Conservation (phyloP, 2,797 vertebrate genomes). For the Taeniopygia guttata region DNA sequence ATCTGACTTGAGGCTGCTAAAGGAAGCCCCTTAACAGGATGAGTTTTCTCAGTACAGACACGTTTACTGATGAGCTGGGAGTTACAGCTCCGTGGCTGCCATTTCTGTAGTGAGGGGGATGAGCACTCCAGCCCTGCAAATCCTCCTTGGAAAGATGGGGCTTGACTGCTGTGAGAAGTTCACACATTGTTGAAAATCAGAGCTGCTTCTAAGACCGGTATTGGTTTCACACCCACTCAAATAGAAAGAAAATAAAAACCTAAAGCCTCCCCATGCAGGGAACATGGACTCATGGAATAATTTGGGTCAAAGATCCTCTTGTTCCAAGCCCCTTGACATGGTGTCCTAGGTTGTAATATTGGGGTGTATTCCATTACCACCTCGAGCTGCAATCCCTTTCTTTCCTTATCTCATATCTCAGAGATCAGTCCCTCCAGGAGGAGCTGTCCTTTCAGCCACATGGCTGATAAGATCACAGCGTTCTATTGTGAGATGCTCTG, state of each 20-base stretch:
- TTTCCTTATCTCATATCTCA: too few relatives aligned
- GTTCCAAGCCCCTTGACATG: rapidly evolving
- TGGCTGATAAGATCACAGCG: too few relatives aligned
- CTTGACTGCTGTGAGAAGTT: background rate
- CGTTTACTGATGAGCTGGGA: background rate
- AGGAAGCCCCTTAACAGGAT: background rate
- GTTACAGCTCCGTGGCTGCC: background rate
- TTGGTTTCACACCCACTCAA: background rate
- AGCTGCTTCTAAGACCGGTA: background rate
- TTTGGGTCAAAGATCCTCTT: background rate
- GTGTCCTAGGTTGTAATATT: too few relatives aligned
- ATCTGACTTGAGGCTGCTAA: background rate
- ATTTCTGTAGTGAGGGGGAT: background rate
- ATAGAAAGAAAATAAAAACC: background rate
- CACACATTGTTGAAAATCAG: background rate
- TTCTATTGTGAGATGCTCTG: too few relatives aligned
- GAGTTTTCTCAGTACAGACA: background rate
- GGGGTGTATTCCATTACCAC: too few relatives aligned
- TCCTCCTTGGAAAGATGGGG: background rate
- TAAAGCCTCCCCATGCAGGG: background rate
- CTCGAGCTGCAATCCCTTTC: too few relatives aligned
- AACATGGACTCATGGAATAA: background rate
- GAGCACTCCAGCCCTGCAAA: background rate
- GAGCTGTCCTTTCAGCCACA: too few relatives aligned
- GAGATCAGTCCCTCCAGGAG: too few relatives aligned